Percentiles rank a stretch among this genome's conserved stretches.
These are phyloP conservation scores for Teleogryllus occipitalis DNA, from an alignment of 1,140 invertebrate genomes.

Conservation along the genomic window DNA sequence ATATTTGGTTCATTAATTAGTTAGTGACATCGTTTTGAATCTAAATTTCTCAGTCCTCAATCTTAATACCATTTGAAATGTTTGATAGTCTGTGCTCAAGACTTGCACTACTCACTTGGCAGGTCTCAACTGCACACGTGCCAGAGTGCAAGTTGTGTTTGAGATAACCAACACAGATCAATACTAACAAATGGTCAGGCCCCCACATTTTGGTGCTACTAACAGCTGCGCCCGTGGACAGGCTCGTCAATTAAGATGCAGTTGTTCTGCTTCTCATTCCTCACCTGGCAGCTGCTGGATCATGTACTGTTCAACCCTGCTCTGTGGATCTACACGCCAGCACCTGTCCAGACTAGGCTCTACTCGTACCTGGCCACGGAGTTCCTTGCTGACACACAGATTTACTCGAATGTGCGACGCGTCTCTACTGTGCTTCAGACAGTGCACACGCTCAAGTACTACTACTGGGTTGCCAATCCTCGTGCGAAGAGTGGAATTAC, in stretches of 20 bases:
- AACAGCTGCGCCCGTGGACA: conserved; percentile 13
- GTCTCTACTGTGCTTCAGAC: conserved; percentile 97
- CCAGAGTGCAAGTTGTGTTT: conserved; percentile 3
- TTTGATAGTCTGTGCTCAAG: conserved; percentile 4
- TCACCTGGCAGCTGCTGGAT: conserved; percentile 90
- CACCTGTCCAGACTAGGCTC: conserved; percentile 89
- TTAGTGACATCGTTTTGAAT: conserved; percentile 5
- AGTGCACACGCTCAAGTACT: conserved; percentile 96
- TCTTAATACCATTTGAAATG: conserved; percentile 5
- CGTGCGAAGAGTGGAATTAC: conserved; percentile 87
- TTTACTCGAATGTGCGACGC: conserved; percentile 92
- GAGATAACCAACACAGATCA: background rate
- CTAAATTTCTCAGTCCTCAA: background rate
- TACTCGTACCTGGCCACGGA: conserved; percentile 97
- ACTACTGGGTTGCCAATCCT: conserved; percentile 98
- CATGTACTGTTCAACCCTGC: conserved; percentile 98
- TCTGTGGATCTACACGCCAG: conserved; percentile 95
- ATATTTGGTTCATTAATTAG: background rate
- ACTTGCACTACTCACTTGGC: conserved; percentile 3
- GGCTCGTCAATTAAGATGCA: conserved; percentile 42
- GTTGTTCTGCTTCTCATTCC: conserved; percentile 68
- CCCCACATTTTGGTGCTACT: conserved; percentile 3
- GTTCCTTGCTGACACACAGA: conserved; percentile 94
- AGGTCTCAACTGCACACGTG: conserved; percentile 3
- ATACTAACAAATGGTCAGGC: conserved; percentile 4